These are phyloP conservation scores for Nyleta sp. DNA, from an alignment of 2,888 invertebrate genomes.

Conservation along the genomic window DNA sequence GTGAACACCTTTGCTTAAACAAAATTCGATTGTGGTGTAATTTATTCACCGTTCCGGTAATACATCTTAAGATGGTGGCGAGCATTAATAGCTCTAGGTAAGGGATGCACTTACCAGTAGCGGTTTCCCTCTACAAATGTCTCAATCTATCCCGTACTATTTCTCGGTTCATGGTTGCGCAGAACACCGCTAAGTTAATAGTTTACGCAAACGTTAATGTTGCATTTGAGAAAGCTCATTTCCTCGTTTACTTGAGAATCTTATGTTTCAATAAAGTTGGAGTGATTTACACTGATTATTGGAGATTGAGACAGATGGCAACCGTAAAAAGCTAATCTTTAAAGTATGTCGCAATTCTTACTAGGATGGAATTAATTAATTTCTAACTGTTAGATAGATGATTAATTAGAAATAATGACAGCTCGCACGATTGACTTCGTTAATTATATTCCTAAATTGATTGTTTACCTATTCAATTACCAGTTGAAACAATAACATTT, in stretches of 20 bases:
- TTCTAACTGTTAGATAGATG: too few species aligned
- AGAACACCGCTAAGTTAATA: slow-evolving; percentile 42
- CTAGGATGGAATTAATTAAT: too few species aligned
- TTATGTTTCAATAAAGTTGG: neutral
- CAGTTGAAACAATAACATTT: neutral
- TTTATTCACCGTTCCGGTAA: slow-evolving; percentile 26
- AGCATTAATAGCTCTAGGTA: slow-evolving; percentile 47
- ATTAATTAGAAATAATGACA: too few species aligned
- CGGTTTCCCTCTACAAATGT: slow-evolving; percentile 56
- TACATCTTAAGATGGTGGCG: slow-evolving; percentile 20
- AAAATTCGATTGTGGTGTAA: slow-evolving; percentile 40
- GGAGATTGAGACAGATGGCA: slow-evolving; percentile 11
- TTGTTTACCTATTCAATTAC: too few species aligned
- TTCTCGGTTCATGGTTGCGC: slow-evolving; percentile 41
- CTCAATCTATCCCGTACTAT: slow-evolving; percentile 45
- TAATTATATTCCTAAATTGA: too few species aligned
- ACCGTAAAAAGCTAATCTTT: slow-evolving; percentile 15
- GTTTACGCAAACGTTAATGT: slow-evolving; percentile 29
- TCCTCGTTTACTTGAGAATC: slow-evolving; percentile 12
- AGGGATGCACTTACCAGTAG: slow-evolving; percentile 51
- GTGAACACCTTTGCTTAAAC: slow-evolving; percentile 29
- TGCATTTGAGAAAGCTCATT: slow-evolving; percentile 18
- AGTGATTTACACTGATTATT: slow-evolving; percentile 5
- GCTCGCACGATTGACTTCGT: too few species aligned
- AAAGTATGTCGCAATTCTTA: too few species aligned